phyloP scores from a whole-genome alignment of 1,140 invertebrate species.

The Tetragonula clypearis region DNA sequence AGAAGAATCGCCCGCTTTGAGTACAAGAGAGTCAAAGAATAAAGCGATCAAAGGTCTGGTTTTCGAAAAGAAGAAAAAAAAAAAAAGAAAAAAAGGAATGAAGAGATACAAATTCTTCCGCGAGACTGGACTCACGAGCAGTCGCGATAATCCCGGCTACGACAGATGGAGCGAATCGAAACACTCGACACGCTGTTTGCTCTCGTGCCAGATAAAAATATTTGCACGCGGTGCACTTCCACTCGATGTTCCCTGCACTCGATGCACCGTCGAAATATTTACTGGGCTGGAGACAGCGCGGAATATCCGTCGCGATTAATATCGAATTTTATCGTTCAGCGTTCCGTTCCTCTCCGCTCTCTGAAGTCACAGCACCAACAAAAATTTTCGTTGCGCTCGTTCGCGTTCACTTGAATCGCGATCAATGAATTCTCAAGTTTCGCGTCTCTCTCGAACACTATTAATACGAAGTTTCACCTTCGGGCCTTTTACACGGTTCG shows the following conservation, averaged over 20 bases:
- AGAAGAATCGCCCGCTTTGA: too few relatives aligned
- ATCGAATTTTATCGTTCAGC: neutral
- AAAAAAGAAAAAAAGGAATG: neutral
- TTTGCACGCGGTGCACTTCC: conserved; percentile 53
- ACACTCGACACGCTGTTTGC: conserved; percentile 28
- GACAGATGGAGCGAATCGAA: conserved; percentile 45
- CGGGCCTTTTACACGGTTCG: too few relatives aligned
- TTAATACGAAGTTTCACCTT: too few relatives aligned
- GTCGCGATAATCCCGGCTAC: conserved; percentile 14
- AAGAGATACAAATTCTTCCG: neutral
- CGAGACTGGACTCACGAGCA: neutral
- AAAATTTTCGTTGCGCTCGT: too few relatives aligned
- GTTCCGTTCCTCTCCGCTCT: neutral
- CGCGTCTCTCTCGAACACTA: too few relatives aligned
- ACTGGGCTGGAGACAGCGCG: neutral
- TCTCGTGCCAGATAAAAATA: conserved; percentile 61
- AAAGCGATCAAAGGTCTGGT: neutral
- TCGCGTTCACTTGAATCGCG: too few relatives aligned
- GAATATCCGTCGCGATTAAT: neutral
- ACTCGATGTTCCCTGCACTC: conserved; percentile 41
- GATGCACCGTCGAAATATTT: conserved; percentile 35
- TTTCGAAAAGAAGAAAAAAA: neutral
- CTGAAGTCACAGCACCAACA: neutral
- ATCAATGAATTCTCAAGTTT: too few relatives aligned
- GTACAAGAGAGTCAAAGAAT: too few relatives aligned